Base-by-base conservation (phyloP, 2,888 invertebrate genomes). In the Adela reaumurella region DNA sequence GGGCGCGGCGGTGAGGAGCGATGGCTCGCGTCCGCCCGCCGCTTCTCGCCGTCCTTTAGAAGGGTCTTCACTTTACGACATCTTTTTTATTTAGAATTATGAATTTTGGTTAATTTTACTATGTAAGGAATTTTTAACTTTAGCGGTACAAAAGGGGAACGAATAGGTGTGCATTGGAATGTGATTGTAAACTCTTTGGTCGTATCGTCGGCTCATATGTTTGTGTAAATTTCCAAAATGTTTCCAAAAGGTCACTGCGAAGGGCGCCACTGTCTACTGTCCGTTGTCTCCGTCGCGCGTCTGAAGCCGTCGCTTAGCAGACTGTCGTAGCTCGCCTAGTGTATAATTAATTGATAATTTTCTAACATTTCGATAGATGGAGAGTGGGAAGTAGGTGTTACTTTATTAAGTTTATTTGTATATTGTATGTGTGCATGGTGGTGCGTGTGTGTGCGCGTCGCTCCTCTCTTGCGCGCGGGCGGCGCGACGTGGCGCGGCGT, bases 61-160 rank as follows among this genome's bases (percentile, higher is more conserved):
- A 8, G 35, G 35, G 8, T 35, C 35, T 14, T 14, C 6, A 35
- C 35, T 35, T 35, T 8, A 35, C n/a, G 8, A 24, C 24, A 61
- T 58, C 59, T 64, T 65, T 67, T 68, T 70, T 70, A 66, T 74
- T 72, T 77, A 76, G 73, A 74, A 70, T 69, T 74, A 76, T 76
- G 74, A 73, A 74, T 77, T 78, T 78, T 76, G 78, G 76, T 78
- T 77, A 76, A 74, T 74, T 68, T 73, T 65, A 76, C 70, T 77
- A 69, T 70, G 66, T 76, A 74, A 74, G 74, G 68, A 68, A 67
- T 64, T 60, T 62, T 66, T 60, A 70, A 70, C 65, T 68, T 71
- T 71, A 73, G 72, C 73, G 73, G 74, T 71, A 72, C 70, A 70
- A 68, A 16, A 66, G 70, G 70, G 69, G 63, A 63, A 67, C 65